A percentile compares a stretch with the other conserved stretches of the same genome.
phyloP scores from a whole-genome alignment of 1,140 invertebrate species.

The Trichoplusia ni region DNA sequence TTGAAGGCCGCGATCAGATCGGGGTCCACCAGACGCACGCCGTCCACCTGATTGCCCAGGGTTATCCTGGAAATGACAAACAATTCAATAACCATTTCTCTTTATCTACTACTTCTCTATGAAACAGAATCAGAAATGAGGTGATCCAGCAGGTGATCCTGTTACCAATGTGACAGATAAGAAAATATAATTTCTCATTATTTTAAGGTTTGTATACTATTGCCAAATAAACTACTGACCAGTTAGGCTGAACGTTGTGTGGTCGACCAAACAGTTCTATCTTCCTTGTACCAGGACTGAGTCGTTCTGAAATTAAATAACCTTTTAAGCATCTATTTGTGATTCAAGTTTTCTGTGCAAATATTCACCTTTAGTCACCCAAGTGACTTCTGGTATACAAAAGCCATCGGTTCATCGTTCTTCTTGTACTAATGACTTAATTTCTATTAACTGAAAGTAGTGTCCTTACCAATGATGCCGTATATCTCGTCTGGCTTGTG shows the following conservation, averaged over 20 bases:
- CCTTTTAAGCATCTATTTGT: too few relatives aligned
- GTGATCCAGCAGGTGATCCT: too few relatives aligned
- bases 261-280: constrained; percentile 98
- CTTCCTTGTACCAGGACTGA: constrained; percentile 96
- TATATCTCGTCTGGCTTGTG: constrained; percentile 99
- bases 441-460: background rate
- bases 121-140: too few relatives aligned
- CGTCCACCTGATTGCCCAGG: constrained; percentile 96
- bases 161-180: too few relatives aligned
- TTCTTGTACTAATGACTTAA: background rate
- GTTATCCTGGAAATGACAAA: constrained; percentile 87
- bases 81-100: too few relatives aligned
- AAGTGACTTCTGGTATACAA: too few relatives aligned
- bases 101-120: too few relatives aligned
- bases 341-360: too few relatives aligned
- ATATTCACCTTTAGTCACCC: too few relatives aligned
- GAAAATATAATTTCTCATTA: too few relatives aligned
- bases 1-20: constrained; percentile 94
- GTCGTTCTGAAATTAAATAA: constrained; percentile 82
- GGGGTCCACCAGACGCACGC: constrained; percentile 96
- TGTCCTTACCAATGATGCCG: constrained; percentile 86
- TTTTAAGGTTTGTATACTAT: background rate
- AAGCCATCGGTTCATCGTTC: too few relatives aligned
- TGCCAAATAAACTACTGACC: constrained; percentile 82
- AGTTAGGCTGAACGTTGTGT: constrained; percentile 99